phyloP scores from a whole-genome alignment of 1,140 invertebrate species.

The Sinella curviseta region DNA sequence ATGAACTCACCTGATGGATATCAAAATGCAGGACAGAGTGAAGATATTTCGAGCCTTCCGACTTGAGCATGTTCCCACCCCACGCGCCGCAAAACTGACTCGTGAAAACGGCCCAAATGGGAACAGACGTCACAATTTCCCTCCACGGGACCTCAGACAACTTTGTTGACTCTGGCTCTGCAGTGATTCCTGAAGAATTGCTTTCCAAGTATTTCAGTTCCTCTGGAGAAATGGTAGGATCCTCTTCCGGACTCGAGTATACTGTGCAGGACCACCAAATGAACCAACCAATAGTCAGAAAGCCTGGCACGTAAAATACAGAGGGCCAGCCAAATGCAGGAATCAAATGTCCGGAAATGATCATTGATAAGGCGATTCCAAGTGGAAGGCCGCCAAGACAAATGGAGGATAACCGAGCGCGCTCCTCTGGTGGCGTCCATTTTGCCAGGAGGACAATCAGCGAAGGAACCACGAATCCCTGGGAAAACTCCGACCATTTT shows the following conservation, averaged over 20 bases:
- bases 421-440: constrained; percentile 86
- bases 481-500: not conserved
- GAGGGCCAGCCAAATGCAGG: constrained; percentile 76
- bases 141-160: constrained; percentile 66
- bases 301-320: constrained; percentile 80
- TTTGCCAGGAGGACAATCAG: constrained; percentile 63
- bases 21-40: constrained; percentile 8
- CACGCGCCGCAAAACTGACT: not conserved
- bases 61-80: constrained; percentile 1
- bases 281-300: constrained; percentile 76
- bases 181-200: too few relatives aligned
- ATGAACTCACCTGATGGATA: not conserved
- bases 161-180: not conserved
- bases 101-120: constrained; percentile 88
- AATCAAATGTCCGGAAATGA: constrained; percentile 75
- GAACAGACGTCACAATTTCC: constrained; percentile 70
- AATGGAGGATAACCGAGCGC: not conserved
- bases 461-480: constrained; percentile 1
- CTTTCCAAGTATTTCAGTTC: constrained; percentile 76
- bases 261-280: constrained; percentile 79
- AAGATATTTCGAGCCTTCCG: constrained; percentile 11
- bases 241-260: constrained; percentile 78
- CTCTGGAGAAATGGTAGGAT: constrained; percentile 77
- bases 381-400: constrained; percentile 68
- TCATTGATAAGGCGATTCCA: constrained; percentile 79